phyloP scores from a whole-genome alignment of 2,113 vertebrate species.

The Alligator mississippiensis region DNA sequence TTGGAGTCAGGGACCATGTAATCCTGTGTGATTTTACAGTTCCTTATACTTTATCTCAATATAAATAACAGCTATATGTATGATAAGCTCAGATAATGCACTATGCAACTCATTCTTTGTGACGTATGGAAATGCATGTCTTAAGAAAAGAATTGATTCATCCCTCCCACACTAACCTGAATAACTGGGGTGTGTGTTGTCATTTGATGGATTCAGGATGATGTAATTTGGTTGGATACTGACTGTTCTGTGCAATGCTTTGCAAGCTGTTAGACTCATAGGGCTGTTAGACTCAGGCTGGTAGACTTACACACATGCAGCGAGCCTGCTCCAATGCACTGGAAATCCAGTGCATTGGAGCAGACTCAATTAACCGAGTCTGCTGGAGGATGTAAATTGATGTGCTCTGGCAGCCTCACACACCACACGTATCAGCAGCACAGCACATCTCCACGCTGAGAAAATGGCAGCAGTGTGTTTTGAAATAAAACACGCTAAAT shows the following conservation, averaged over 20 bases:
- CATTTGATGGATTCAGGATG: background rate
- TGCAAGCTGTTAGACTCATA: background rate
- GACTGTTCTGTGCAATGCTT: background rate
- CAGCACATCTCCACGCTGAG: no score
- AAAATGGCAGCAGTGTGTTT: no score
- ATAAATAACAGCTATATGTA: background rate
- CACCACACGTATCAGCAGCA: no score
- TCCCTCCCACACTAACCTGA: background rate
- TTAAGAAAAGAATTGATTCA: background rate
- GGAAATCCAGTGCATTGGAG: no score
- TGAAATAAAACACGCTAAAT: no score
- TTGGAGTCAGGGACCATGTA: accelerated
- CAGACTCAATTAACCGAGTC: no score
- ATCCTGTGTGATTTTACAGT: background rate
- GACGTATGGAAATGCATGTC: background rate
- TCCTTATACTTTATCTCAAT: accelerated
- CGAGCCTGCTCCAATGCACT: no score
- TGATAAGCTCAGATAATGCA: background rate
- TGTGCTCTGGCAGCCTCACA: no score
- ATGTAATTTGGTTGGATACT: background rate
- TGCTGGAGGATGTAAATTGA: no score
- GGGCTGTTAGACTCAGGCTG: no score
- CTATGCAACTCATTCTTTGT: background rate
- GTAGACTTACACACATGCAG: no score
- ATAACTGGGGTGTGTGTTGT: background rate